A percentile compares a stretch with the other conserved stretches of the same genome.
These are phyloP conservation scores for Megalurothrips usitatus DNA, from an alignment of 2,888 invertebrate species.

Conservation along the genomic window DNA sequence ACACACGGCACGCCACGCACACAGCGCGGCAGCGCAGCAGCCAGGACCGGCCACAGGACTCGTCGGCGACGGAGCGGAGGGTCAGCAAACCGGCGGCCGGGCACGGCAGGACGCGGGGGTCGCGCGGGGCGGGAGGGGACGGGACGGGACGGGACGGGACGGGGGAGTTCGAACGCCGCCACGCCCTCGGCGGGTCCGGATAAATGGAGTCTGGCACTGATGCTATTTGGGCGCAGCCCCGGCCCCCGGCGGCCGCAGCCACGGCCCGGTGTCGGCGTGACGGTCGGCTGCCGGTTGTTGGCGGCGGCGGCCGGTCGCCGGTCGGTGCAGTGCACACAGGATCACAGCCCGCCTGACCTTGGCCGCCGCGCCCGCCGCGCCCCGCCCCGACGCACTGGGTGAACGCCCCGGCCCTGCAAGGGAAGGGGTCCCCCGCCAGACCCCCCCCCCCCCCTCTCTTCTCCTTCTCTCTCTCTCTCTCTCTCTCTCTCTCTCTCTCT, in stretches of 20 bases:
- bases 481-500: neutral
- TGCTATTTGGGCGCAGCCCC: too few relatives aligned
- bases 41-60: neutral
- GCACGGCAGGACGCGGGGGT: neutral
- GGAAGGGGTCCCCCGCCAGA: neutral
- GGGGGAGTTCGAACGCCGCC: neutral
- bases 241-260: too few relatives aligned
- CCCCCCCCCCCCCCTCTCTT: neutral
- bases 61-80: neutral
- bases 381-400: slow-evolving; percentile 6
- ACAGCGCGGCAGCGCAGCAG: neutral
- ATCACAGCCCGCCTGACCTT: slow-evolving; percentile 3
- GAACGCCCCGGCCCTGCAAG: slow-evolving; percentile 7
- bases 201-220: neutral
- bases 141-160: neutral
- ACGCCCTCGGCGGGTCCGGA: neutral
- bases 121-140: neutral
- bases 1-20: too few relatives aligned
- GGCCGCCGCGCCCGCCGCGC: slow-evolving; percentile 9
- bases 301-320: too few relatives aligned
- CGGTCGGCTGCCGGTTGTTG: too few relatives aligned
- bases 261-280: neutral
- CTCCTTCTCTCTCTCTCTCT: neutral
- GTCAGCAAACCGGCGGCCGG: neutral
- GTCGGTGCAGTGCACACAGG: neutral